These are phyloP conservation scores for Cheilosia vernalis DNA, from an alignment of 2,888 invertebrate genomes.

Conservation along the genomic window DNA sequence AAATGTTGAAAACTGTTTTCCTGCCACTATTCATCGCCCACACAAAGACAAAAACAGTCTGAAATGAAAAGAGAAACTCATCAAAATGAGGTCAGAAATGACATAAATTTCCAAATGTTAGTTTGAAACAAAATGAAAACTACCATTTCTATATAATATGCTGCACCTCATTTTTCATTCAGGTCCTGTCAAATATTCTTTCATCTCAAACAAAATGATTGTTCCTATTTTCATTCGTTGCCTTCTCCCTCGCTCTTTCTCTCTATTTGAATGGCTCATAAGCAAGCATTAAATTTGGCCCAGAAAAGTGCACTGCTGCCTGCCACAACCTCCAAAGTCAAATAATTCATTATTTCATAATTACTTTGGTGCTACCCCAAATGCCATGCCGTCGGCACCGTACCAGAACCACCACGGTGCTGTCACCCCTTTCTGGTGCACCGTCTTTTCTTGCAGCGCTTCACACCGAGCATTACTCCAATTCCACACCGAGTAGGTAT, in stretches of 20 bases:
- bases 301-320: conserved; percentile 34
- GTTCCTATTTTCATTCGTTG: conserved; percentile 16
- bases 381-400: background rate
- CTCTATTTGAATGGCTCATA: conserved; percentile 37
- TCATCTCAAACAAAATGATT: conserved; percentile 46
- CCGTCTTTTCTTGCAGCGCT: conserved; percentile 21
- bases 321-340: conserved; percentile 56
- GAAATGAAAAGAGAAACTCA: background rate
- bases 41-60: background rate
- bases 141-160: conserved; percentile 3
- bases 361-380: conserved; percentile 47
- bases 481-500: conserved; percentile 30
- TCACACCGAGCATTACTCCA: conserved; percentile 43
- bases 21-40: no score
- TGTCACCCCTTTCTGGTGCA: conserved; percentile 1
- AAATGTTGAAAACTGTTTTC: no score
- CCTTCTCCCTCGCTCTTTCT: background rate
- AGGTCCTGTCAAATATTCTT: conserved; percentile 41
- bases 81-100: background rate
- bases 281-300: conserved; percentile 55
- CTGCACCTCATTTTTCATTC: conserved; percentile 51
- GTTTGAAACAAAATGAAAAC: background rate
- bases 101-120: background rate
- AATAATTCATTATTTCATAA: conserved; percentile 70
- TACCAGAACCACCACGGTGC: background rate